Evolutionary conservation across 2,888 invertebrate genomes (phyloP), one percentile per base, ranked within the genome.

Genomic region (Lasioglossum oenotherae): DNA sequence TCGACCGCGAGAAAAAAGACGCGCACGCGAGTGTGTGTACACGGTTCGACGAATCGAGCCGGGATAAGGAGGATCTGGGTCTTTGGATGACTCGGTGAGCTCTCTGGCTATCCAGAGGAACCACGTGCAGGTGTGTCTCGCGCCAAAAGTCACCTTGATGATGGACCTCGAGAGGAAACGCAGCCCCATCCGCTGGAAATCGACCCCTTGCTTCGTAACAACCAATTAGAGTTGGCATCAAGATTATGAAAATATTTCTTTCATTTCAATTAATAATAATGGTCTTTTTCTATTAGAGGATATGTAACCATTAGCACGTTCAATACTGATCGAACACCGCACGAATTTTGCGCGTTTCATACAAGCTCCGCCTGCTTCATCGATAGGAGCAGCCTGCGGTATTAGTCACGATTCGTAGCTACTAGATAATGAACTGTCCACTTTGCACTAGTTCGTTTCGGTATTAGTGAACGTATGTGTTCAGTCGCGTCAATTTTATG

Each of bases 1-100:
- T 78, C 82, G 82, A 72, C 78, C 71, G 78, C 79, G 78, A 76
- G 82, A 80, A 84, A 87, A 86, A 89, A 89, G 85, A 67, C 44
- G 38, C 77, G 71, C 72, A 78, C 78, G 77, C 86, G 81, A 64
- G 78, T 69, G 82, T 80, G 74, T 53, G 57, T 46, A 46, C 64
- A 53, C 60, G 85, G 78, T 84, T 85, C 83, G 75, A 77, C 86
- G 79, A 80, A 86, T 74, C 60, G 67, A 41, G 23, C 27, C 3
- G n/a, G 23, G 79, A 74, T 79, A 60, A 78, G 73, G 64, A 38
- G 60, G 44, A 73, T 74, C 67, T 53, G 57, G 69, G 57, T 75
- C 74, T 80, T 76, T 67, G 72, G 76, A 74, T 53, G 49, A 16
- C 60, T 23, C 38, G 44, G 71, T 16, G 27, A 64, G 53, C 53